Percentiles rank a stretch among this genome's conserved stretches.
These are phyloP conservation scores for Epinotia bilunana DNA, from an alignment of 2,888 invertebrate species.

Conservation along the genomic window DNA sequence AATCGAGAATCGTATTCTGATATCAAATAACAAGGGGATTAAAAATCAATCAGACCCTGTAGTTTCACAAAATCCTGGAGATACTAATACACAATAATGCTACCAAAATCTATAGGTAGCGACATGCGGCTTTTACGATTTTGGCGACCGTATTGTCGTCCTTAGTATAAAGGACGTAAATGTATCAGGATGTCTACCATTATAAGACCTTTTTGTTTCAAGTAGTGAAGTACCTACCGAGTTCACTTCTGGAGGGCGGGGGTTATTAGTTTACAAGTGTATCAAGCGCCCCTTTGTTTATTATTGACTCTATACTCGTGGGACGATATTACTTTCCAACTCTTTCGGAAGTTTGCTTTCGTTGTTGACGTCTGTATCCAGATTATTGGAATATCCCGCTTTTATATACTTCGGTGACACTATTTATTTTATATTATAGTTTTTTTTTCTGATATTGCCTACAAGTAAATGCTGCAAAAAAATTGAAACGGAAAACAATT, in stretches of 20 bases:
- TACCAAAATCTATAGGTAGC: background rate
- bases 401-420: constrained; percentile 68
- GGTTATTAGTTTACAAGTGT: constrained; percentile 84
- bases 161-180: background rate
- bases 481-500: background rate
- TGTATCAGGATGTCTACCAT: too few relatives aligned
- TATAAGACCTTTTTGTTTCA: background rate
- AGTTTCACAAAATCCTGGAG: constrained; percentile 61
- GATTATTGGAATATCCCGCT: constrained; percentile 75
- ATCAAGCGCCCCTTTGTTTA: constrained; percentile 81
- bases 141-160: background rate
- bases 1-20: background rate
- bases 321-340: constrained; percentile 79
- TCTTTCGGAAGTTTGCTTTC: constrained; percentile 83
- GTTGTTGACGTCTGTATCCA: constrained; percentile 81
- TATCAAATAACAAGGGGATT: constrained; percentile 26
- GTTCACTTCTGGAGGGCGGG: constrained; percentile 64
- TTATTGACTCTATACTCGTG: constrained; percentile 75
- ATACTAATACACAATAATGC: constrained; percentile 65
- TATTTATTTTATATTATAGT: constrained; percentile 57
- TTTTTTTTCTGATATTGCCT: constrained; percentile 49
- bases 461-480: background rate
- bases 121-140: background rate
- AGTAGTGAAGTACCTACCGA: constrained; percentile 22
- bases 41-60: constrained; percentile 65